Base-by-base conservation (phyloP, 37 sponge, comb jelly and placozoan genomes). In the Spongia lamella region DNA sequence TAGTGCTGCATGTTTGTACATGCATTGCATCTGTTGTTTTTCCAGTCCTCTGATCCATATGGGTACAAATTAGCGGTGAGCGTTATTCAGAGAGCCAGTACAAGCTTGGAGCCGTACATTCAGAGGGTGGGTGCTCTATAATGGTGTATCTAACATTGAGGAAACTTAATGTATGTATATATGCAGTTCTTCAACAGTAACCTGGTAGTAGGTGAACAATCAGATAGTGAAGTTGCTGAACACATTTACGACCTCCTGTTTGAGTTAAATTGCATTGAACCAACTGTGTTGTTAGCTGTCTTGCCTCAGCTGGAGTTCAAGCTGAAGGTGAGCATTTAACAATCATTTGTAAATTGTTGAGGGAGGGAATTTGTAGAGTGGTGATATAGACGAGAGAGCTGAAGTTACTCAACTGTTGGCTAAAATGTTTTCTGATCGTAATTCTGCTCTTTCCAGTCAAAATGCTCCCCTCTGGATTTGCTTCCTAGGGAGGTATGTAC, bases 231-330 rank as follows among this genome's bases (percentile, higher is more conserved):
- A 31, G 56, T 92, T 50, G 78, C 78, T 26, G 82, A 88, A 27
- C 70, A 81, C 9, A 62, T 95, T 38, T 90, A 90, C 56, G 89
- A 88, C 36, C 64, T 95, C 27, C 82, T 95, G 54, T 61, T 77
- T 29, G 86, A 90, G 63, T 78, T 95, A 53, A 83, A 91, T 56
- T 37, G 49, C 30, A 86, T 91, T 53, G 89, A 86, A 33, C 83
- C 86, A 27, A 77, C 83, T 20, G 62, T 91, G 22, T 83, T 95
- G 16, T 75, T 91, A 11, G 75, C 92, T 56, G 87, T 95, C 21
- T 43, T 95, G n/a, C 92, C 96, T 15, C 96, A 95, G 66, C 80
- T 95, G 67, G 92, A 91, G 66, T 79, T 72, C 51, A 90, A 95
- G 64, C 87, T 95, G 29, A 88, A 85, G 66, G 93, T 92, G 31